These are phyloP conservation scores for Sitophilus oryzae DNA, from an alignment of 1,140 invertebrate genomes.

Conservation along the genomic window DNA sequence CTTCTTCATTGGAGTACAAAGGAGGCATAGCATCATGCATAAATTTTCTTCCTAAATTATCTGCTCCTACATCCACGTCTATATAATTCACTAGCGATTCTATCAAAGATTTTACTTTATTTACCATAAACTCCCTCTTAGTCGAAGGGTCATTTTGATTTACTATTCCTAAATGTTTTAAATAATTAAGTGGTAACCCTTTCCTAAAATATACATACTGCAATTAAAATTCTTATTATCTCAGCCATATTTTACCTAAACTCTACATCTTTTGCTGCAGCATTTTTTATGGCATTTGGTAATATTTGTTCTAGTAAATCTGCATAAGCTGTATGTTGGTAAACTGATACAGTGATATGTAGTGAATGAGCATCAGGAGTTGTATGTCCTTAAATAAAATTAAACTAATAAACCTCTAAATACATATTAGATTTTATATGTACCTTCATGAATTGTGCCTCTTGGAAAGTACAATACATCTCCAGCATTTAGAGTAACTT, in stretches of 20 bases:
- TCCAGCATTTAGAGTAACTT: conserved; percentile 75
- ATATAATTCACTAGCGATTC: conserved; percentile 57
- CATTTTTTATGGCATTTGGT: conserved; percentile 66
- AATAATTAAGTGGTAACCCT: conserved; percentile 76
- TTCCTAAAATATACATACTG: conserved; percentile 45
- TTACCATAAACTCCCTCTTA: conserved; percentile 51
- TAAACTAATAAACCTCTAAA: not conserved
- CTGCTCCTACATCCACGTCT: conserved; percentile 75
- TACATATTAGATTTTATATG: not conserved
- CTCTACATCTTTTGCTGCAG: conserved; percentile 62
- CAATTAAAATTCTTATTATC: not conserved
- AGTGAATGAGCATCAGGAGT: conserved; percentile 74
- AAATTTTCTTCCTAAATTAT: conserved; percentile 76
- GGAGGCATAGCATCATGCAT: conserved; percentile 87
- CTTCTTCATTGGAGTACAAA: conserved; percentile 59
- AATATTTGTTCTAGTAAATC: conserved; percentile 81
- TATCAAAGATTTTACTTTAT: conserved; percentile 58
- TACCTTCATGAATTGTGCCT: conserved; percentile 88
- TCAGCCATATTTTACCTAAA: conserved; percentile 50
- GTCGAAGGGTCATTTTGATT: conserved; percentile 49
- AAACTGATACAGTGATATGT: conserved; percentile 88
- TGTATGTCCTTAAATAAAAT: conserved; percentile 46
- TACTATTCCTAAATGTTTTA: conserved; percentile 65
- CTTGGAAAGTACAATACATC: conserved; percentile 90
- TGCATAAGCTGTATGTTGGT: conserved; percentile 84